Percentiles rank a stretch among this genome's conserved stretches.
phyloP scores from a whole-genome alignment of 2,888 invertebrate genomes.

The Dioctria linearis region DNA sequence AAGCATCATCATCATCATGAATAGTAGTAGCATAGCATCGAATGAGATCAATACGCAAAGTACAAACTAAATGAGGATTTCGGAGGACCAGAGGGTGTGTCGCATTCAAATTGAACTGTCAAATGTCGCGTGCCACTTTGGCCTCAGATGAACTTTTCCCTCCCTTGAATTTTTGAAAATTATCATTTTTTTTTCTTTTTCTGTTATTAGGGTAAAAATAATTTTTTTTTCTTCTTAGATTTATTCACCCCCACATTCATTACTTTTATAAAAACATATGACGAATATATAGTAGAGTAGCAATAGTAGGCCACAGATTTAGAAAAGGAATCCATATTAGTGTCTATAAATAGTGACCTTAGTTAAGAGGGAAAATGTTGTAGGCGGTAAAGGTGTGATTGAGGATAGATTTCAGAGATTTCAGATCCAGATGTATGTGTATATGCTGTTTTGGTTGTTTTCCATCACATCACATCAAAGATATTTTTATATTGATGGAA shows the following conservation, averaged over 20 bases:
- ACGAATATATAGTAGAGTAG: constrained; percentile 32
- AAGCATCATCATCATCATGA: not conserved
- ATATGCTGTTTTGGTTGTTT: constrained; percentile 13
- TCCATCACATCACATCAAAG: not conserved
- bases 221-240: constrained; percentile 20
- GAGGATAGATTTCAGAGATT: not conserved
- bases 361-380: not conserved
- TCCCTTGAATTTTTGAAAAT: not conserved
- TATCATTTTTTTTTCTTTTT: constrained; percentile 16
- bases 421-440: not conserved
- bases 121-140: constrained; percentile 59
- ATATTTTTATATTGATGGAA: constrained; percentile 50
- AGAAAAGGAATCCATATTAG: constrained; percentile 22
- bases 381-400: constrained; percentile 14
- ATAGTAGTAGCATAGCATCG: not conserved
- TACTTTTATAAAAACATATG: not conserved
- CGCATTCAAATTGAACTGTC: constrained; percentile 54
- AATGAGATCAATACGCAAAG: constrained; percentile 43
- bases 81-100: constrained; percentile 43
- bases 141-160: constrained; percentile 46
- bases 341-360: constrained; percentile 51
- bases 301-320: not conserved
- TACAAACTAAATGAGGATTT: constrained; percentile 42
- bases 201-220: constrained; percentile 53
- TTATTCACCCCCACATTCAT: constrained; percentile 27